phyloP scores from a whole-genome alignment of 2,888 invertebrate species.

The Drosophila pegasa region DNA sequence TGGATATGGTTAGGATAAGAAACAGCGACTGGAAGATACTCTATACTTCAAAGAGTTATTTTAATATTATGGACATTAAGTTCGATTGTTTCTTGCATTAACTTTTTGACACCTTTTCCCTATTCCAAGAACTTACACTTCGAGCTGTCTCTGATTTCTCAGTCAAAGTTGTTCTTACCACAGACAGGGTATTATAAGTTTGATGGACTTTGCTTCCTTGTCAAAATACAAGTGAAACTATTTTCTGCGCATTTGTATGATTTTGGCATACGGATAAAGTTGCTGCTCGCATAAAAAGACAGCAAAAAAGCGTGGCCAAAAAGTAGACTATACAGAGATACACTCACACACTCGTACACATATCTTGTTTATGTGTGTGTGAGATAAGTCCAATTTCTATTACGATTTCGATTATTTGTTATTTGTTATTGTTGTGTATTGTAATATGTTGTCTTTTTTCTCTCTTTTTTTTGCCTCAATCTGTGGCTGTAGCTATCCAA shows the following conservation, averaged over 20 bases:
- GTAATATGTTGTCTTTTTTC: slow-evolving; percentile 30
- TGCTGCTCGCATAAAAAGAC: slow-evolving; percentile 35
- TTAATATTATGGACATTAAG: too few species aligned
- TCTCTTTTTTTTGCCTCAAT: slow-evolving; percentile 2
- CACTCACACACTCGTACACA: neutral
- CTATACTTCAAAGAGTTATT: slow-evolving; percentile 2
- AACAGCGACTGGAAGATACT: slow-evolving; percentile 15
- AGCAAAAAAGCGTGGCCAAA: slow-evolving; percentile 51
- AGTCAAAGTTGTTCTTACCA: neutral
- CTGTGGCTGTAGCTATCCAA: slow-evolving; percentile 14
- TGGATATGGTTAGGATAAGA: neutral
- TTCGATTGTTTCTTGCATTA: too few species aligned
- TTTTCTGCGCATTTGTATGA: slow-evolving; percentile 64
- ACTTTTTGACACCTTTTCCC: too few species aligned
- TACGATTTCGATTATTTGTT: slow-evolving; percentile 68
- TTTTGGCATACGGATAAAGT: slow-evolving; percentile 61
- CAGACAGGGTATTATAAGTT: slow-evolving; percentile 15
- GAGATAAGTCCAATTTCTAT: slow-evolving; percentile 69
- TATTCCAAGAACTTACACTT: too few species aligned
- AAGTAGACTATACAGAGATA: slow-evolving; percentile 35
- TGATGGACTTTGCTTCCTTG: slow-evolving; percentile 2
- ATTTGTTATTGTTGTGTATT: slow-evolving; percentile 55
- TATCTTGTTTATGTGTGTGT: slow-evolving; percentile 2
- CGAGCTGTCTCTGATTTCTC: neutral
- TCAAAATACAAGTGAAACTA: slow-evolving; percentile 49